Conservation (phyloP, 1,140 invertebrate genomes). For the Proctacanthus coquilletti region DNA sequence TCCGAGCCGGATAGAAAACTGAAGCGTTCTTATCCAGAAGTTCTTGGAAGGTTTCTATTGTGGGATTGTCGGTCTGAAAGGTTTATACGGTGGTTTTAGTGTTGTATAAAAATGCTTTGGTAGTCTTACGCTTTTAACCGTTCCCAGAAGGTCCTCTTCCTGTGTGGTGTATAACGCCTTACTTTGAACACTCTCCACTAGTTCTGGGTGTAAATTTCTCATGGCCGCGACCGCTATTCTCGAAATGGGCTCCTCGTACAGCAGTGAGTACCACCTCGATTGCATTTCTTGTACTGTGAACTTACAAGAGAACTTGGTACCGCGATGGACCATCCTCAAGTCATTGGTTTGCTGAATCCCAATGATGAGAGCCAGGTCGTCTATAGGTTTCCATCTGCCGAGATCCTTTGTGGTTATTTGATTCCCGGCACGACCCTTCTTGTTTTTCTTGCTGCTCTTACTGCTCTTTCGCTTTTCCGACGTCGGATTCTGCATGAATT, state of each 20-base stretch:
- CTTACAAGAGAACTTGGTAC: constrained; percentile 90
- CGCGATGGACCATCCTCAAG: constrained; percentile 69
- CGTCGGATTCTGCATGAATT: constrained; percentile 6
- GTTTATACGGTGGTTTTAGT: no score
- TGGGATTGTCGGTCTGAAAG: constrained; percentile 34
- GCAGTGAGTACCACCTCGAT: constrained; percentile 85
- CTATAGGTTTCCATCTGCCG: constrained; percentile 91
- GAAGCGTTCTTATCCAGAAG: constrained; percentile 71
- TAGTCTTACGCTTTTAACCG: constrained; percentile 69
- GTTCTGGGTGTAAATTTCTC: constrained; percentile 82
- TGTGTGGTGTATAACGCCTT: constrained; percentile 77
- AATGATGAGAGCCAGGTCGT: constrained; percentile 86
- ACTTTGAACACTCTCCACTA: constrained; percentile 70
- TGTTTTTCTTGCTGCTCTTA: constrained; percentile 29
- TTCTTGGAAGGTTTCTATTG: constrained; percentile 67
- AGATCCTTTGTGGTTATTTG: constrained; percentile 65
- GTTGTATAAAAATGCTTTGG: no score
- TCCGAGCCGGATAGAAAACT: constrained; percentile 75
- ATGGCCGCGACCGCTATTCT: constrained; percentile 81
- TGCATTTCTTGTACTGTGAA: constrained; percentile 90
- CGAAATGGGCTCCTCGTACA: constrained; percentile 81
- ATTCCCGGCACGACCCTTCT: constrained; percentile 43
- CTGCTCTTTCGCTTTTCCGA: constrained; percentile 15
- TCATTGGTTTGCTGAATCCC: constrained; percentile 89
- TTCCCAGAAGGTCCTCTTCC: constrained; percentile 77